Conservation (phyloP, 2,888 invertebrate genomes). For the Pachydiplax longipennis region DNA sequence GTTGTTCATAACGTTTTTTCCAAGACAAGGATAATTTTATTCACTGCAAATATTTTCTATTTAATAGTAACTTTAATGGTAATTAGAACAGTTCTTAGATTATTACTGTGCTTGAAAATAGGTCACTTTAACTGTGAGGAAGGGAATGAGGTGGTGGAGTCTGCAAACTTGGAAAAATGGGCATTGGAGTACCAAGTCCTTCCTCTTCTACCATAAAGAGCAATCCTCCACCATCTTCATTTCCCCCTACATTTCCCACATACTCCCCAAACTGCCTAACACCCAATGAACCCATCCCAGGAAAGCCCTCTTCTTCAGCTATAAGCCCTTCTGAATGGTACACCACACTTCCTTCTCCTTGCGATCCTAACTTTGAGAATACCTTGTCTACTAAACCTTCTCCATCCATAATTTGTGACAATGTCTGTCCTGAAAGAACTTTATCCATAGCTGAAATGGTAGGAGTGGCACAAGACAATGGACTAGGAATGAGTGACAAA, state of each 20-base stretch:
- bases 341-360: background rate
- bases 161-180: constrained; percentile 7
- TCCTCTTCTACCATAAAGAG: constrained; percentile 18
- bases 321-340: constrained; percentile 23
- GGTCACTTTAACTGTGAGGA: background rate
- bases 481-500: constrained; percentile 12
- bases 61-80: too few species aligned
- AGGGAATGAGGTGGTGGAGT: constrained; percentile 8
- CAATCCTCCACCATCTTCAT: background rate
- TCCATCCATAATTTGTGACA: constrained; percentile 31
- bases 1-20: too few species aligned
- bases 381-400: constrained; percentile 23
- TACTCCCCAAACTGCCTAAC: constrained; percentile 22
- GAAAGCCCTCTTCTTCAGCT: constrained; percentile 13
- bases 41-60: too few species aligned
- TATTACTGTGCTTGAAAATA: too few species aligned
- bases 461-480: background rate
- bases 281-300: constrained; percentile 1
- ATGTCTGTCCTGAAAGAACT: background rate
- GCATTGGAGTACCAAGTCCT: constrained; percentile 11
- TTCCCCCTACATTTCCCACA: constrained; percentile 1
- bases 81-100: too few species aligned
- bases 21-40: too few species aligned
- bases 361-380: background rate
- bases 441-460: constrained; percentile 31